Conservation (phyloP, 2,113 vertebrate species). For the Serinus canaria region DNA sequence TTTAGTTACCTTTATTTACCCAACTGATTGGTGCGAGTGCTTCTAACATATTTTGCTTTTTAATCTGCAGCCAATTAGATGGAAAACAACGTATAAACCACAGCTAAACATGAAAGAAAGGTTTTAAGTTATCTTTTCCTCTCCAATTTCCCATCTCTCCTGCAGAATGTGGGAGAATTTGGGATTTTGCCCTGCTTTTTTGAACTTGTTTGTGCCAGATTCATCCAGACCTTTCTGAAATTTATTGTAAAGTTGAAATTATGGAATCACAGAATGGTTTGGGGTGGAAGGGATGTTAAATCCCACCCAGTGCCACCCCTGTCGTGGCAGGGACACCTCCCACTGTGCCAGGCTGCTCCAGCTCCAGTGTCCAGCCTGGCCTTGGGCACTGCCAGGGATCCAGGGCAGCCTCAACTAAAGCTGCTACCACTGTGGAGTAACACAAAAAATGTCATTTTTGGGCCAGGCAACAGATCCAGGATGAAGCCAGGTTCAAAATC, state of each 20-base stretch:
- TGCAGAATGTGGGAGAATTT: not conserved
- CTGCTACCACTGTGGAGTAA: not conserved
- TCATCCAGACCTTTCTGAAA: not conserved
- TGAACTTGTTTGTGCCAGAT: not conserved
- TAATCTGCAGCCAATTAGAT: conserved; percentile 44
- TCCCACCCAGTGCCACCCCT: not conserved
- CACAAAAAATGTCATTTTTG: not conserved
- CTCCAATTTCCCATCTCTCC: not conserved
- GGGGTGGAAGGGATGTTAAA: not conserved
- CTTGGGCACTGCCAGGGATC: not conserved
- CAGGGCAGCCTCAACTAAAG: not conserved
- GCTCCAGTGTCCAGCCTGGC: not conserved
- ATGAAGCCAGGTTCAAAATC: not conserved
- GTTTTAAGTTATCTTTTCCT: not conserved
- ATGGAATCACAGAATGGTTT: not conserved
- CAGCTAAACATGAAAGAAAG: not conserved
- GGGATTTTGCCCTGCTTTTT: not conserved
- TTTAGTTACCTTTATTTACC: conserved; percentile 49
- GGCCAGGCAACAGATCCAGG: not conserved
- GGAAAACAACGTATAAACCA: not conserved
- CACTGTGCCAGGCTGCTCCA: not conserved
- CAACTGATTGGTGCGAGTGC: not conserved
- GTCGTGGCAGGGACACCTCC: not conserved
- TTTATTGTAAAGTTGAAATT: not conserved
- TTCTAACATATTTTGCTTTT: conserved; percentile 12